Percentiles rank a stretch among this genome's conserved stretches.
Evolutionary conservation across 2,888 invertebrate species (phyloP).

Genomic region (Tipula helvola): DNA sequence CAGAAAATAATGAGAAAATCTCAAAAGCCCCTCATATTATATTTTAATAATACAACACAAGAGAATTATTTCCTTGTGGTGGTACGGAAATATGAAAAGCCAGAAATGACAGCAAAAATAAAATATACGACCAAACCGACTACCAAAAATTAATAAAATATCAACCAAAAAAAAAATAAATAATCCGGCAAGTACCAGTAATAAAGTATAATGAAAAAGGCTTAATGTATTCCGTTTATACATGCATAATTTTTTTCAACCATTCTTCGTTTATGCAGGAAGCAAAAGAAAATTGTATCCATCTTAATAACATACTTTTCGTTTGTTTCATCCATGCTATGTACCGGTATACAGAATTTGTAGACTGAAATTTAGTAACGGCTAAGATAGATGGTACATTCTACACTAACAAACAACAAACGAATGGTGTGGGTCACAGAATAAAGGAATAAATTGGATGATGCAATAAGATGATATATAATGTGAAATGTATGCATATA

Average conservation of each 20-base stretch:
- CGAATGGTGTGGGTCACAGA: background rate
- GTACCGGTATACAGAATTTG: background rate
- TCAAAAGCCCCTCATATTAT: background rate
- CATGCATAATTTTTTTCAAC: background rate
- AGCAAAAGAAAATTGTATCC: background rate
- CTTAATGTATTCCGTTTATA: background rate
- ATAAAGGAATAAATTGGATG: background rate
- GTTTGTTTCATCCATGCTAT: background rate
- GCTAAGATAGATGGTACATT: background rate
- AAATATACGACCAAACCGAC: background rate
- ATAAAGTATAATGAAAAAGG: background rate
- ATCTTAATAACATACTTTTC: background rate
- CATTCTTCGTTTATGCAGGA: background rate
- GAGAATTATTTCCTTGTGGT: background rate
- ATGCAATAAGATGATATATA: background rate
- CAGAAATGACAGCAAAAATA: background rate
- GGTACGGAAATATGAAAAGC: background rate
- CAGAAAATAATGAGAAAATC: background rate
- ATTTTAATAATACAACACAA: background rate
- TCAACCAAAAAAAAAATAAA: background rate
- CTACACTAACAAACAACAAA: background rate
- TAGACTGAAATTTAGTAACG: background rate
- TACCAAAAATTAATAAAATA: background rate
- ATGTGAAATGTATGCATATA: background rate
- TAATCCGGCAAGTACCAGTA: background rate